phyloP scores from a whole-genome alignment of 2,797 vertebrate species.

The Hyperoplus immaculatus region DNA sequence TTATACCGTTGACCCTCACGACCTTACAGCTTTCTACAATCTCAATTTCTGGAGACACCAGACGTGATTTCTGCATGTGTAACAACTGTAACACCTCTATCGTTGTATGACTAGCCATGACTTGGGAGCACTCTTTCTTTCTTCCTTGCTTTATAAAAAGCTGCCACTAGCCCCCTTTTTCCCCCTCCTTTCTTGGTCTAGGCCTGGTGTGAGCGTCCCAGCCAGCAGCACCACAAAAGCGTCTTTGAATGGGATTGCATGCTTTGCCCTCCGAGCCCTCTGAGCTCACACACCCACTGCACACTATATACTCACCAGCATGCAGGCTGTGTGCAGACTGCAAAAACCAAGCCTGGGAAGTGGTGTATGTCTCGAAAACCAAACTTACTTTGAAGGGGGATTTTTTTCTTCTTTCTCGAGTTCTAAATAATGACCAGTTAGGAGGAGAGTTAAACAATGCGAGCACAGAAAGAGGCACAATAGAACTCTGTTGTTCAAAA shows the following conservation, averaged over 20 bases:
- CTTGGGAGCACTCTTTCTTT: constrained; percentile 25
- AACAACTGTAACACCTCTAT: constrained; percentile 29
- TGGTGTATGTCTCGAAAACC: constrained; percentile 4
- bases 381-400: constrained; percentile 30
- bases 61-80: constrained; percentile 42
- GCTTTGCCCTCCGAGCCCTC: constrained; percentile 66
- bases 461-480: constrained; percentile 57
- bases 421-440: constrained; percentile 25
- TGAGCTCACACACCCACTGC: constrained; percentile 77
- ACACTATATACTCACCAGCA: constrained; percentile 68
- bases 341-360: constrained; percentile 34
- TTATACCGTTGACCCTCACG: constrained; percentile 25
- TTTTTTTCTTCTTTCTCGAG: constrained; percentile 10
- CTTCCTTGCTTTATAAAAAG: constrained; percentile 34
- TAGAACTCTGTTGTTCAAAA: constrained; percentile 66
- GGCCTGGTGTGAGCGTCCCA: constrained; percentile 61
- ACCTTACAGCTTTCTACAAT: neutral
- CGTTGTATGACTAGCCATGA: constrained; percentile 33
- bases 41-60: constrained; percentile 3
- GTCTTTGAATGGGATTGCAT: constrained; percentile 71
- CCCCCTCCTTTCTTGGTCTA: constrained; percentile 25
- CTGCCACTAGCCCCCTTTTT: constrained; percentile 9
- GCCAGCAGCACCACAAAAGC: constrained; percentile 81
- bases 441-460: constrained; percentile 47
- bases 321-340: constrained; percentile 42